Conservation (phyloP, 1,140 invertebrate species). For the Eciton burchellii region DNA sequence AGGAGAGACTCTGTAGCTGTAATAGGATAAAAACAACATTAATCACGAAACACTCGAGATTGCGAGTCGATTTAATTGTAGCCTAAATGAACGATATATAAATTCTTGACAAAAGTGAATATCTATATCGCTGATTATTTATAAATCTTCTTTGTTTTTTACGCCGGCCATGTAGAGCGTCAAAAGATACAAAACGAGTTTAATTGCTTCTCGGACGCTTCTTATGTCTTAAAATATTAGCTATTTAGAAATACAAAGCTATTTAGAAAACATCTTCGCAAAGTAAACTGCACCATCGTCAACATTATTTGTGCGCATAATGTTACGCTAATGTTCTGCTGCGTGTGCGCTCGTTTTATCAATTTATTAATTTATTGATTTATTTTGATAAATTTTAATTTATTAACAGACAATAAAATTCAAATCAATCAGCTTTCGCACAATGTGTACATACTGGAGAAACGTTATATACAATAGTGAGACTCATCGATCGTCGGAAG, state of each 20-base stretch:
- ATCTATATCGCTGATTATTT: conserved; percentile 47
- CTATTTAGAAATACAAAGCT: conserved; percentile 47
- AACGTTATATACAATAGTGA: conserved; percentile 32
- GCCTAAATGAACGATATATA: conserved; percentile 65
- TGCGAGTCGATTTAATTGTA: conserved; percentile 73
- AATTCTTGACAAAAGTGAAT: conserved; percentile 57
- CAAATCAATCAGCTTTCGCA: conserved; percentile 17
- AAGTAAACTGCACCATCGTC: conserved; percentile 31
- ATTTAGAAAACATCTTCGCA: conserved; percentile 44
- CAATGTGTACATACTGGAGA: conserved; percentile 24
- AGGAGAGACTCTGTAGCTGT: background rate
- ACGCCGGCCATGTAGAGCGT: conserved; percentile 6
- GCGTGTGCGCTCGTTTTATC: conserved; percentile 12
- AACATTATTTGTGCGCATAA: background rate
- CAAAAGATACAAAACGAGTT: conserved; percentile 43
- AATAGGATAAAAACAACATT: conserved; percentile 1
- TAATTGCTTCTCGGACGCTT: conserved; percentile 38
- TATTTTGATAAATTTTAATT: conserved; percentile 44
- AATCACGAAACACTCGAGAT: conserved; percentile 60
- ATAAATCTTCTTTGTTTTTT: conserved; percentile 30
- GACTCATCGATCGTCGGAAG: conserved; percentile 37
- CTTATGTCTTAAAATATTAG: conserved; percentile 36
- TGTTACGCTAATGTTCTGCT: background rate
- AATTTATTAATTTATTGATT: conserved; percentile 37
- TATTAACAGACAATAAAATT: conserved; percentile 47